Percentiles rank a stretch among this genome's conserved stretches.
Conservation (phyloP, 2,888 invertebrate genomes). For the Crepidodera aurea region DNA sequence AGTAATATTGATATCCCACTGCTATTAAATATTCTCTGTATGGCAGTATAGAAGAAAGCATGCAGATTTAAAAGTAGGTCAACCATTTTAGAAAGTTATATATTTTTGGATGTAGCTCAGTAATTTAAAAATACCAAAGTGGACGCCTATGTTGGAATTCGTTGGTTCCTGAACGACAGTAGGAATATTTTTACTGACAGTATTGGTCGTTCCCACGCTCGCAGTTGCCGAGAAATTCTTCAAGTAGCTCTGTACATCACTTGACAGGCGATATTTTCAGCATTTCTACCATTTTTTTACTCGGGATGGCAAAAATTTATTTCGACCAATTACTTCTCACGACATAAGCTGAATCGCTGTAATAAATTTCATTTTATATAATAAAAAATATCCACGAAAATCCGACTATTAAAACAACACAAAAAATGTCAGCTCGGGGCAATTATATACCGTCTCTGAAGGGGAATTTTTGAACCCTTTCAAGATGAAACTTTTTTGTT, state of each 20-base stretch:
- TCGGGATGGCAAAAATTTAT: constrained; percentile 26
- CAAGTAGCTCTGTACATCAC: constrained; percentile 55
- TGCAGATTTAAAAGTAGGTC: too few species aligned
- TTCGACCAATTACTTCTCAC: constrained; percentile 24
- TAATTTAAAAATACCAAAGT: too few species aligned
- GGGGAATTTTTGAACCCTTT: too few species aligned
- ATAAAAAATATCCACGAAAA: not conserved
- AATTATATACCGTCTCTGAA: too few species aligned
- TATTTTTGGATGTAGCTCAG: too few species aligned
- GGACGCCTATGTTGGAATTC: constrained; percentile 49
- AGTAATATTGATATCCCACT: too few species aligned
- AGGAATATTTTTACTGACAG: constrained; percentile 61
- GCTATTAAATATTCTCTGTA: too few species aligned
- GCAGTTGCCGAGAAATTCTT: constrained; percentile 38
- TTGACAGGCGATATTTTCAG: constrained; percentile 50
- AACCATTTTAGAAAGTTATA: too few species aligned
- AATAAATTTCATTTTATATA: constrained; percentile 20
- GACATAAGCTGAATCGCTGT: constrained; percentile 14
- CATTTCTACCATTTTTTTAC: constrained; percentile 42
- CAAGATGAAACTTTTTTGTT: too few species aligned
- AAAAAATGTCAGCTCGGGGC: not conserved
- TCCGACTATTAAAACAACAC: not conserved
- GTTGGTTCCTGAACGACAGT: constrained; percentile 56
- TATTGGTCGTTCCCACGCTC: constrained; percentile 69
- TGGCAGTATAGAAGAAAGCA: too few species aligned